Conservation (phyloP, 2,888 invertebrate species). For the Branchipolynoe longqiensis region DNA sequence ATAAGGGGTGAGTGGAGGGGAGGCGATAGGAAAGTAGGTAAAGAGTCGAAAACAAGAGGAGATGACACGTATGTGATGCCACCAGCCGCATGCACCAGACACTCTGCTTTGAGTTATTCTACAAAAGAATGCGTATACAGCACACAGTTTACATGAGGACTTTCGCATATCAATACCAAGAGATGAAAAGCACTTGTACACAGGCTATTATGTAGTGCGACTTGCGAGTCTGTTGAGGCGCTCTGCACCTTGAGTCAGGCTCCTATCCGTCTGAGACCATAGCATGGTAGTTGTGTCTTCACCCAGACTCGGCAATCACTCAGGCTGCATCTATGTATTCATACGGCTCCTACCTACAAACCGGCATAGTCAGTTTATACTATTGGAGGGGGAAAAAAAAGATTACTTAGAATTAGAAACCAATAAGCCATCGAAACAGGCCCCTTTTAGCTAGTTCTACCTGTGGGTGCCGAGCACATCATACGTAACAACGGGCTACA, state of each 20-base stretch:
- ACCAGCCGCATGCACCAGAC: background rate
- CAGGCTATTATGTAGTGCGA: background rate
- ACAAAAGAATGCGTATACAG: background rate
- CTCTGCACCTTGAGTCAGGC: background rate
- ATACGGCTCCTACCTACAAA: background rate
- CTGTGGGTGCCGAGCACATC: too few species aligned
- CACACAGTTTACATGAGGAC: background rate
- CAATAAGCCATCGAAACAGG: conserved; percentile 3
- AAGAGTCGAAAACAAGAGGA: background rate
- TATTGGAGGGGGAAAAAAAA: background rate
- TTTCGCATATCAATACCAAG: background rate
- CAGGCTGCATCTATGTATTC: background rate
- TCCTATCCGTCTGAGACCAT: background rate
- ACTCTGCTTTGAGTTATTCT: background rate
- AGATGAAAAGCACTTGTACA: background rate
- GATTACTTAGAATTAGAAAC: conserved; percentile 3
- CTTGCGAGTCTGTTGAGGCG: background rate
- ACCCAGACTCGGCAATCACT: background rate
- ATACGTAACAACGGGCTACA: too few species aligned
- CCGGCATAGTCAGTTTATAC: background rate
- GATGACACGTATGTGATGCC: background rate
- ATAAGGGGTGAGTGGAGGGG: background rate
- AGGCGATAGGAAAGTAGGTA: background rate
- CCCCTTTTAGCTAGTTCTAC: conserved; percentile 2
- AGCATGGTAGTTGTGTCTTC: conserved; percentile 8